phyloP scores from a whole-genome alignment of 2,113 vertebrate species.

The Cottus gobio region DNA sequence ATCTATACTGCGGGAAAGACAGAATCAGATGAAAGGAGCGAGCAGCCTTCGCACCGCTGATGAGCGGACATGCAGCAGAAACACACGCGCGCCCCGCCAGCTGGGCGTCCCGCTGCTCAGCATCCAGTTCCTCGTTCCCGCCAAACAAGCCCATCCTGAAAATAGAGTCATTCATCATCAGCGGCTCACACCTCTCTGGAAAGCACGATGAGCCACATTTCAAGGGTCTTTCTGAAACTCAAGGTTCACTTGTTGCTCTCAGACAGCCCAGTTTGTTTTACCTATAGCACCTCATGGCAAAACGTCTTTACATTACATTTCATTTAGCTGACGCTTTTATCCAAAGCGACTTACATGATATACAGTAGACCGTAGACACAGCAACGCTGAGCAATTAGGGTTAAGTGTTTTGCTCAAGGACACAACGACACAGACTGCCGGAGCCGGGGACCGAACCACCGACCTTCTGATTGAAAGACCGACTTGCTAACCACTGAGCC shows the following conservation, averaged over 20 bases:
- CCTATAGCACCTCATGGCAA: background rate
- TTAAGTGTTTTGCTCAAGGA: no score
- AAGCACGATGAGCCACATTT: conserved; percentile 31
- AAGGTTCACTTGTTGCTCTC: background rate
- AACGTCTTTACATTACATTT: no score
- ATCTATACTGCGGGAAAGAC: conserved; percentile 27
- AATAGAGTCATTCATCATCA: conserved; percentile 50
- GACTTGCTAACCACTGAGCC: no score
- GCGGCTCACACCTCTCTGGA: conserved; percentile 15
- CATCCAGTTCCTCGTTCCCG: conserved; percentile 30
- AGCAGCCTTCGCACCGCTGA: conserved; percentile 25
- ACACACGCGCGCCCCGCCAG: conserved; percentile 40
- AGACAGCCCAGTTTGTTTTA: background rate
- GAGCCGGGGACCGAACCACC: no score
- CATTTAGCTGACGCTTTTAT: no score
- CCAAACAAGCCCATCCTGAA: conserved; percentile 53
- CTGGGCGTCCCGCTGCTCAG: conserved; percentile 50
- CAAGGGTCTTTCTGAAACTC: background rate
- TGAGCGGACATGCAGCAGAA: conserved; percentile 21
- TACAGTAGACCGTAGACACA: no score
- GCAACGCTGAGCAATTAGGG: no score
- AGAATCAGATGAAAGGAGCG: conserved; percentile 15
- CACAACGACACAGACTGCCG: no score
- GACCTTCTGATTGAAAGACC: no score
- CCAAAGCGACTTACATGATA: no score